Evolutionary conservation across 2,797 vertebrate genomes (phyloP).

Genomic region (Podarcis lilfordi): DNA sequence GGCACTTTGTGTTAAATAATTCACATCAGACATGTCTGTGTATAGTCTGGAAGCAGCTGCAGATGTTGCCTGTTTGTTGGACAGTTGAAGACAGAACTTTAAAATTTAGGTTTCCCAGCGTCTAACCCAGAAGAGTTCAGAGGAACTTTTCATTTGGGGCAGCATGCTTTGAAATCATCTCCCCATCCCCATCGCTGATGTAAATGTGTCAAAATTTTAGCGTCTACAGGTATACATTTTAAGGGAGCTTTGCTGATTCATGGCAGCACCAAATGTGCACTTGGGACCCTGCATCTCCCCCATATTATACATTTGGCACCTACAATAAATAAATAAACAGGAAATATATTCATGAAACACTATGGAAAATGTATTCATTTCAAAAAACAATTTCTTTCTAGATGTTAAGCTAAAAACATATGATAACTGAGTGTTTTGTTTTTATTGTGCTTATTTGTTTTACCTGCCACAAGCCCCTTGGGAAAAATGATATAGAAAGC

Average conservation of each 20-base stretch:
- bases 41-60: constrained; percentile 80
- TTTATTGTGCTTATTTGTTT: neutral
- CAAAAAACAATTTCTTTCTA: neutral
- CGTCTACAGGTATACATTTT: neutral
- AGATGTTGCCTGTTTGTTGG: constrained; percentile 84
- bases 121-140: neutral
- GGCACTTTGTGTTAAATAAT: constrained; percentile 91
- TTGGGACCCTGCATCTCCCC: neutral
- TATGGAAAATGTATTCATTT: neutral
- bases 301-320: neutral
- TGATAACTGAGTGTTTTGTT: neutral
- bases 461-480: neutral
- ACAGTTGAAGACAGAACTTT: constrained; percentile 13
- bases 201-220: neutral
- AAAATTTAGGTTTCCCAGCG: neutral
- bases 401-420: neutral
- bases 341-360: neutral
- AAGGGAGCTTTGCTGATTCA: neutral
- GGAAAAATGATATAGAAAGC: neutral
- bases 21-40: constrained; percentile 84
- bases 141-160: neutral
- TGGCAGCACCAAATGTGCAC: neutral
- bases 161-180: neutral
- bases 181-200: neutral
- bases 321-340: neutral